phyloP scores from a whole-genome alignment of 2,113 vertebrate species.

The Fulmarus glacialis region DNA sequence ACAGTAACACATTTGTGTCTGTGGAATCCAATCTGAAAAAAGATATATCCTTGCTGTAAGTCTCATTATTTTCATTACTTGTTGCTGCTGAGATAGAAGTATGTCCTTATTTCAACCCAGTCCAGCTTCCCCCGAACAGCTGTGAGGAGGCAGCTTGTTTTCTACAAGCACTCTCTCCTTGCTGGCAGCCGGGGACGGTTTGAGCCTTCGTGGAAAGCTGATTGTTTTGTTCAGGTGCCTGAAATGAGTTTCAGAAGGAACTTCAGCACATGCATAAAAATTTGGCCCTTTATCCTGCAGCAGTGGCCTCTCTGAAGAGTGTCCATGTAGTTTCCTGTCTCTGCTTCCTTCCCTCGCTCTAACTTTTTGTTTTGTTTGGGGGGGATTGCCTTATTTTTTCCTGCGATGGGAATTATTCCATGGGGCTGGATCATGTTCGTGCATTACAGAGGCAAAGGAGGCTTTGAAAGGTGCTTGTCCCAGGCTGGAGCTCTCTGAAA shows the following conservation, averaged over 20 bases:
- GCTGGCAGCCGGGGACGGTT: not conserved
- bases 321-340: conserved; percentile 10
- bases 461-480: not conserved
- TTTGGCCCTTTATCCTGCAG: not conserved
- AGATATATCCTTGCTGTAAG: not conserved
- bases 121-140: not conserved
- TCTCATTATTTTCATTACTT: not conserved
- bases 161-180: not conserved
- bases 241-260: not conserved
- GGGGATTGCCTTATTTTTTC: not conserved
- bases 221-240: not conserved
- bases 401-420: not conserved
- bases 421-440: not conserved
- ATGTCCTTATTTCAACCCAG: not conserved
- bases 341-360: conserved; percentile 2
- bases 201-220: not conserved
- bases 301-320: not conserved
- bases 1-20: not conserved
- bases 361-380: not conserved
- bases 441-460: not conserved
- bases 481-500: not conserved
- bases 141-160: not conserved
- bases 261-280: not conserved
- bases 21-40: not conserved
- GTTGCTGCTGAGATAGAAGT: not conserved